Conservation (phyloP, 2,797 vertebrate genomes). For the Neoniphon sammara region DNA sequence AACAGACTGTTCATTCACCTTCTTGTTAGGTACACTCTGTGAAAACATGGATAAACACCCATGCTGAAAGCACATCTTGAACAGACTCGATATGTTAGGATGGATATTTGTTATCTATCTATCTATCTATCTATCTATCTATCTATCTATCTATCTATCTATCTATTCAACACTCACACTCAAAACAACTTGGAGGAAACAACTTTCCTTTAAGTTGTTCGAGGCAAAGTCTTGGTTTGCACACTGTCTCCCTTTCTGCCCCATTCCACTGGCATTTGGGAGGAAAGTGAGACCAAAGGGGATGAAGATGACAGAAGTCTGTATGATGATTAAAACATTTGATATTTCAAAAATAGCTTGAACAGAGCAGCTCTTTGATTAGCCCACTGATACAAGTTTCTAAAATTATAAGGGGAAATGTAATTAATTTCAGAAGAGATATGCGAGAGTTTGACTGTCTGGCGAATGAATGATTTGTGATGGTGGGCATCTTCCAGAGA, state of each 20-base stretch:
- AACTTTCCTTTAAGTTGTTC: not conserved
- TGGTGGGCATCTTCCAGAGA: not conserved
- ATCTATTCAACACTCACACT: not conserved
- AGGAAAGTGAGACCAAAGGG: too few species aligned
- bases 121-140: too few species aligned
- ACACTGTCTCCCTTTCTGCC: too few species aligned
- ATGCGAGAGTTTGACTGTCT: not conserved
- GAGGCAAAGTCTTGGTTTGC: too few species aligned
- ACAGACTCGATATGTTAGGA: not conserved
- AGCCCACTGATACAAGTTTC: not conserved
- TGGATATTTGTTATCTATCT: not conserved
- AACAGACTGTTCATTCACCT: conserved; percentile 14
- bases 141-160: too few species aligned
- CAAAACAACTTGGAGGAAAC: not conserved
- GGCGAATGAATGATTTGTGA: not conserved
- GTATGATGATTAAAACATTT: too few species aligned
- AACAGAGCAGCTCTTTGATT: not conserved
- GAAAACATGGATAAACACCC: not conserved
- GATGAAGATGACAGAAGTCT: too few species aligned
- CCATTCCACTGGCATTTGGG: too few species aligned
- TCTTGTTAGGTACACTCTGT: not conserved
- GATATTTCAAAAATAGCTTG: too few species aligned
- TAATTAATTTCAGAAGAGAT: not conserved
- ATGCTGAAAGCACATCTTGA: conserved; percentile 19
- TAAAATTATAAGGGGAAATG: not conserved